phyloP scores from a whole-genome alignment of 2,797 vertebrate species.

The Helostoma temminkii region DNA sequence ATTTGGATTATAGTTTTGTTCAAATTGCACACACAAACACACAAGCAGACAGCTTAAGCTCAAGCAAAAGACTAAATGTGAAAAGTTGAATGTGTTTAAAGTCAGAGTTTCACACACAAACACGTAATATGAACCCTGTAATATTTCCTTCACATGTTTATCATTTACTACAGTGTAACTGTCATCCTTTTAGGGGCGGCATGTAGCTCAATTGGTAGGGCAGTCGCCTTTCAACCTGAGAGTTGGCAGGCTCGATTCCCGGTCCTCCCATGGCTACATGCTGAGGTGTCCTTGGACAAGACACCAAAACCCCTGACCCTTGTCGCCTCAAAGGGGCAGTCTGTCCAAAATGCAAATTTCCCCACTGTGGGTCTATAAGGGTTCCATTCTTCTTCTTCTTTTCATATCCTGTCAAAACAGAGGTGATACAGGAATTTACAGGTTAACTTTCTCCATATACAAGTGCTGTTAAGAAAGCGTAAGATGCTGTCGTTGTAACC shows the following conservation, averaged over 20 bases:
- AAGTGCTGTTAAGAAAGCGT: neutral
- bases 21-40: slow-evolving; percentile 28
- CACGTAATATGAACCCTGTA: slow-evolving; percentile 13
- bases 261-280: no score
- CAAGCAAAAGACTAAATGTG: slow-evolving; percentile 80
- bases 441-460: neutral
- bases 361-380: no score
- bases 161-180: slow-evolving; percentile 39
- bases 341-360: no score
- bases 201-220: no score
- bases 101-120: slow-evolving; percentile 30
- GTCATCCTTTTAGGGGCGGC: no score
- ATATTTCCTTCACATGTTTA: neutral
- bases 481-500: neutral
- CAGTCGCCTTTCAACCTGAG: no score
- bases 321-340: no score
- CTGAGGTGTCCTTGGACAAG: no score
- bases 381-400: slow-evolving; percentile 28
- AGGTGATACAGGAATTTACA: slow-evolving; percentile 7
- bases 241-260: no score
- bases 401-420: slow-evolving; percentile 22
- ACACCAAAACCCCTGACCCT: no score
- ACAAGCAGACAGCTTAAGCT: no score
- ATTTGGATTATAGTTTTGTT: slow-evolving; percentile 42
- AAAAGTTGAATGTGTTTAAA: slow-evolving; percentile 62